Evolutionary conservation across 2,888 invertebrate species (phyloP), one percentile per base, ranked within the genome.

Genomic region (Noctua fimbriata): DNA sequence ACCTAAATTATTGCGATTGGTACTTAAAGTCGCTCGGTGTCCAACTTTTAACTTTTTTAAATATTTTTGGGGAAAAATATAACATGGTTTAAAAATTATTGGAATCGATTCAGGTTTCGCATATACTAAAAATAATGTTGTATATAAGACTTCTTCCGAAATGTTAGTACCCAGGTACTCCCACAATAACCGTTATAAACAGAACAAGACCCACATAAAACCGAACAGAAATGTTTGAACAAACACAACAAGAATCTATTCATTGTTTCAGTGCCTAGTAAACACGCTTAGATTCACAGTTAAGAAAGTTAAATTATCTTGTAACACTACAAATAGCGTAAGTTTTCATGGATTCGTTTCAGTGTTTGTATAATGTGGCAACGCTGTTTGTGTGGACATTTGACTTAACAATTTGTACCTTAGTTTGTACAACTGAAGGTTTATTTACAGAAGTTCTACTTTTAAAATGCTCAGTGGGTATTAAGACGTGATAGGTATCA

Each of bases 251-350:
- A 2, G 69, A 81, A 70, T 70, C n/a, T 69, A 65, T 85, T 76
- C 14, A 63, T 66, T 74, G 85, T 69, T 77, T 60, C 55, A 85
- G 65, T 36, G 71, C 44, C 67, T 74, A 71, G 44, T 52, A 75
- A 75, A 86, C 78, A 76, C 28, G 41, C 32, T 71, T 75, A 73
- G 47, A 77, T 55, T 76, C 69, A 28, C 66, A 60, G 73, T 75
- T 76, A 69, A n/a, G 66, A 63, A 84, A 81, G 73, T 84, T 87
- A 76, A 75, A 78, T 73, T 72, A 69, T 73, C 10, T 58, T 21
- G 41, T 70, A 58, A 75, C n/a, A 67, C 44, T 75, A 12, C 21
- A n/a, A 24, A 44, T 69, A 63, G 71, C 14, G 63, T 36, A 69
- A 63, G 67, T 73, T 79, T 78, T 78, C 58, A 69, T 36, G 72